Conservation (phyloP, 2,888 invertebrate genomes). For the Heliconius sara region DNA sequence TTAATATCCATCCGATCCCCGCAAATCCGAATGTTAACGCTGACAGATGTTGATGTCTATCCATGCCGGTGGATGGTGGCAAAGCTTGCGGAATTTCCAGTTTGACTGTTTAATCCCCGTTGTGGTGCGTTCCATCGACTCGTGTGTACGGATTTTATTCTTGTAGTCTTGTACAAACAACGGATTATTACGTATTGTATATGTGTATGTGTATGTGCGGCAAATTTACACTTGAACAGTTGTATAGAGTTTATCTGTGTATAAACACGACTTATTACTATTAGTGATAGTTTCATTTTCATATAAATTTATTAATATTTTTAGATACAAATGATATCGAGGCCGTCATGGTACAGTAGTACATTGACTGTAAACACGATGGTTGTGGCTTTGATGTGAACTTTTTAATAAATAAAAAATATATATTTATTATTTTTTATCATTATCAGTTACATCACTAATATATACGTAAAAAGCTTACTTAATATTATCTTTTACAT, state of each 20-base stretch:
- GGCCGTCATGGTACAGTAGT: no score
- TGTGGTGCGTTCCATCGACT: conserved; percentile 57
- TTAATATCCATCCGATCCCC: conserved; percentile 70
- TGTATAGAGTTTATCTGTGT: not conserved
- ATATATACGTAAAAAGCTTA: no score
- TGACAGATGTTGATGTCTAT: conserved; percentile 67
- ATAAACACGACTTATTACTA: not conserved
- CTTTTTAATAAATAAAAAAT: no score
- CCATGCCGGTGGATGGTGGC: conserved; percentile 54
- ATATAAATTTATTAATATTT: no score
- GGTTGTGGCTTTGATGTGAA: no score
- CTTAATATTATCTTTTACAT: no score
- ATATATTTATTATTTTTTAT: no score
- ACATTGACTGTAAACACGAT: no score
- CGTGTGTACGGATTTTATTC: conserved; percentile 48
- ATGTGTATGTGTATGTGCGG: no score
- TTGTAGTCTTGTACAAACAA: conserved; percentile 39
- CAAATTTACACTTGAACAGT: not conserved
- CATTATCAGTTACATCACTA: no score
- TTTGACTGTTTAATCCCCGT: conserved; percentile 67
- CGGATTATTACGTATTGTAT: conserved; percentile 36
- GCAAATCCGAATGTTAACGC: conserved; percentile 71
- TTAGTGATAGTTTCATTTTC: not conserved
- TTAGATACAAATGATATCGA: no score
- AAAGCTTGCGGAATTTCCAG: conserved; percentile 65